Evolutionary conservation across 2,888 invertebrate genomes (phyloP).

Genomic region (Rhaphigaster nebulosa): DNA sequence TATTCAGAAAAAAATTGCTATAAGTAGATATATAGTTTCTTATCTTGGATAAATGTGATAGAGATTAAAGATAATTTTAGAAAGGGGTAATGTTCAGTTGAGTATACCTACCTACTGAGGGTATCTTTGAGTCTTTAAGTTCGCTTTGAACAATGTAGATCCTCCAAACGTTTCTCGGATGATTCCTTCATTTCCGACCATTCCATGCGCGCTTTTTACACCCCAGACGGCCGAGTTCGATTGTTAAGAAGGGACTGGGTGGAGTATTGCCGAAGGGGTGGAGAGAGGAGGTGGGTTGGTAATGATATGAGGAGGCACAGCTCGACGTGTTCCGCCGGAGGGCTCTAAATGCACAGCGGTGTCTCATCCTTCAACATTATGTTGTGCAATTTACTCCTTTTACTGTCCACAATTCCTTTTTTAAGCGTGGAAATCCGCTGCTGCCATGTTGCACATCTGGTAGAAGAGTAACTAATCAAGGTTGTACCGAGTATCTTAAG

Average conservation of each 20-base stretch:
- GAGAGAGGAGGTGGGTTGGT: background rate
- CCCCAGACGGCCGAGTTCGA: background rate
- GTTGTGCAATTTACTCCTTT: slow-evolving; percentile 16
- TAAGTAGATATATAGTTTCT: no score
- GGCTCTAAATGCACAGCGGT: slow-evolving; percentile 22
- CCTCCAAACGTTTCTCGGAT: no score
- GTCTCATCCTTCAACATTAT: background rate
- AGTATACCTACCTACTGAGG: no score
- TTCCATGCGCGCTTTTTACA: background rate
- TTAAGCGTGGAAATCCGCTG: background rate
- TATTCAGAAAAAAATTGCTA: no score
- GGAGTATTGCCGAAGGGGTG: background rate
- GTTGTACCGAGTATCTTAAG: background rate
- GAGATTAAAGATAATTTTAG: no score
- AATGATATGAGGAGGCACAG: slow-evolving; percentile 29
- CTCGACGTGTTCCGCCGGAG: background rate
- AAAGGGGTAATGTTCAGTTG: no score
- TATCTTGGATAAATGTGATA: no score
- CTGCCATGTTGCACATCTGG: background rate
- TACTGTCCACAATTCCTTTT: background rate
- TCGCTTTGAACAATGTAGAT: no score
- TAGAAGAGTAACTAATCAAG: background rate
- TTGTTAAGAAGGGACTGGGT: background rate
- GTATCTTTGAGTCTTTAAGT: no score
- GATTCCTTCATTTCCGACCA: no score